These are phyloP conservation scores for Lepidothrix coronata DNA, from an alignment of 2,113 vertebrate species.

Conservation along the genomic window DNA sequence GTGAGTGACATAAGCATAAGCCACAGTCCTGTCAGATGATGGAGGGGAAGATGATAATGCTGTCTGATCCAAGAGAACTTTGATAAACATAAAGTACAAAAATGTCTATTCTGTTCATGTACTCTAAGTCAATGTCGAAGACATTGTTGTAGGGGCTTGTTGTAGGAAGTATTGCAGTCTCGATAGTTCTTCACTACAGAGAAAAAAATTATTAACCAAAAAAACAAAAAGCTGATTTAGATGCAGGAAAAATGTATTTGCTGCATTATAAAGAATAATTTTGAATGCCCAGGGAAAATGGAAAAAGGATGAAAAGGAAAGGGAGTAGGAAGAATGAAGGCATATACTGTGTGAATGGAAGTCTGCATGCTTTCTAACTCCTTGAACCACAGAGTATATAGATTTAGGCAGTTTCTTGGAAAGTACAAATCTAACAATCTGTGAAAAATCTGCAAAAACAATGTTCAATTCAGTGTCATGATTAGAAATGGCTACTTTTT, in stretches of 20 bases:
- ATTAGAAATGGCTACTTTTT: background rate
- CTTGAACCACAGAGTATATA: background rate
- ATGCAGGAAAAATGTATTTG: background rate
- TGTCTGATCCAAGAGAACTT: background rate
- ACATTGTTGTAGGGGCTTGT: background rate
- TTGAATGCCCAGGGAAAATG: background rate
- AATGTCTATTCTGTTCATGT: background rate
- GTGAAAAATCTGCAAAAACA: background rate
- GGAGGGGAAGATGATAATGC: background rate
- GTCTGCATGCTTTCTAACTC: background rate
- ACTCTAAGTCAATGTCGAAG: background rate
- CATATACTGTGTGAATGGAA: background rate
- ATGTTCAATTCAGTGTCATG: background rate
- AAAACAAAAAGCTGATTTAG: background rate
- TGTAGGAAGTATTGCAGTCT: background rate
- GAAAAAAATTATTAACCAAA: background rate
- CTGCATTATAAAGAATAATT: background rate
- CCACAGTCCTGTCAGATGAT: background rate
- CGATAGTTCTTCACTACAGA: background rate
- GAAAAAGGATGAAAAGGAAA: background rate
- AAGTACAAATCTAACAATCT: background rate
- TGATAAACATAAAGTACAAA: slow-evolving; percentile 6
- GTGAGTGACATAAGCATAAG: background rate
- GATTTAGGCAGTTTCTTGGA: background rate
- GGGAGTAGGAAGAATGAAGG: background rate